These are phyloP conservation scores for Argya squamiceps DNA, from an alignment of 2,797 vertebrate species.

Conservation along the genomic window DNA sequence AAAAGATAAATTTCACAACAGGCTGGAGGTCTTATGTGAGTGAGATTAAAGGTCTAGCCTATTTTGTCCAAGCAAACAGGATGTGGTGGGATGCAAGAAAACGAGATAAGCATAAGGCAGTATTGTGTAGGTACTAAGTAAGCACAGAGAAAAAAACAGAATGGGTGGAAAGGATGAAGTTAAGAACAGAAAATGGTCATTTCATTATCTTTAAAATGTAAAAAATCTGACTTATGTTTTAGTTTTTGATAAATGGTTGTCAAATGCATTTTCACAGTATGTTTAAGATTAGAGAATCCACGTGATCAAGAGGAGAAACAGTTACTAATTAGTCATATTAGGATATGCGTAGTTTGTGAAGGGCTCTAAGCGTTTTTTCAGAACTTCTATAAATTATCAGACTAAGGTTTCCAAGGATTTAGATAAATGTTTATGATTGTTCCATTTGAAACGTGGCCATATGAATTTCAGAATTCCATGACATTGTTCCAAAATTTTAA, in stretches of 20 bases:
- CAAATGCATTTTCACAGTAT: neutral
- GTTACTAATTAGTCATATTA: neutral
- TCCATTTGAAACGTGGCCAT: neutral
- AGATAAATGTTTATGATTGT: neutral
- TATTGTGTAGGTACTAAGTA: neutral
- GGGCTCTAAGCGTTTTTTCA: neutral
- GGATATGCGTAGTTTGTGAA: neutral
- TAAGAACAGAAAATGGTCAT: neutral
- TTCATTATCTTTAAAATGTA: neutral
- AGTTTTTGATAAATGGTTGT: neutral
- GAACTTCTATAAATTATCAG: neutral
- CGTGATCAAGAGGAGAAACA: neutral
- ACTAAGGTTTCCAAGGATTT: neutral
- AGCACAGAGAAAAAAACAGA: neutral
- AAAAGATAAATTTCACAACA: neutral
- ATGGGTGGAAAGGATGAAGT: neutral
- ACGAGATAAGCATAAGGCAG: neutral
- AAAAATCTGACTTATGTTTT: neutral
- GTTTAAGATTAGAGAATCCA: neutral
- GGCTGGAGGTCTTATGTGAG: neutral
- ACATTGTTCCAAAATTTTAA: neutral
- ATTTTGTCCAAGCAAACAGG: neutral
- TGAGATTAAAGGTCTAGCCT: neutral
- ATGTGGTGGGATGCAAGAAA: neutral
- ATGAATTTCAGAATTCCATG: neutral